Evolutionary conservation across 1,140 invertebrate genomes (phyloP), one percentile per base, ranked within the genome.

Genomic region (Zaprionus taronus): DNA sequence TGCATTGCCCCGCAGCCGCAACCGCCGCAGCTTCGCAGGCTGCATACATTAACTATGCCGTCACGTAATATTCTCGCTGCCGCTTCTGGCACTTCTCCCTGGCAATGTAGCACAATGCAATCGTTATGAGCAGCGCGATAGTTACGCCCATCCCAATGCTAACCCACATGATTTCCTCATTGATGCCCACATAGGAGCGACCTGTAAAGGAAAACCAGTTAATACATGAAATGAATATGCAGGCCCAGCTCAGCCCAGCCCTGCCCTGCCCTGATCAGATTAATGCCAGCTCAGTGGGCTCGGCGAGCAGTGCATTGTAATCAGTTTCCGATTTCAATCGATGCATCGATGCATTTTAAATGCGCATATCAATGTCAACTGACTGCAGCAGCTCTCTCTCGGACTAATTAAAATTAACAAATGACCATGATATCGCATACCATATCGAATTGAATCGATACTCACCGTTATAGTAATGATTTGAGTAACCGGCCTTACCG

Each of bases 111-210:
- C 96, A 97, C 2, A 97, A 93, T 1, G 96, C 96, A 72, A 97
- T 96, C 1, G 95, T 96, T 85, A 97, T 97, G 4, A 97, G 94
- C 0, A 97, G 94, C 0, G 95, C 96, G 66, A 97, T 97, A n/a
- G 96, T 96, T 57, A 97, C 96, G 5, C 96, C 96, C 96, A 97
- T 97, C 22, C 96, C 96, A 82, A 97, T 96, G 93, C 96, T 97
- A 79, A 96, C 96, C 96, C 96, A 97, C 81, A 97, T 97, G 76
- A 97, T 97, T 91, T 96, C 96, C 93, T 97, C 96, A 92, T 97
- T 97, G 90, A 97, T 96, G 26, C 96, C 96, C 80, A 95, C 96
- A 73, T 96, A 95, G 20, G 95, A 96, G 72, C 95, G 95, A 22
- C 95, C 96, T 96, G 93, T n/a, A 24, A 4, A 15, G 44, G 28